Conservation (phyloP, 2,113 vertebrate genomes). For the Eurypyga helias region DNA sequence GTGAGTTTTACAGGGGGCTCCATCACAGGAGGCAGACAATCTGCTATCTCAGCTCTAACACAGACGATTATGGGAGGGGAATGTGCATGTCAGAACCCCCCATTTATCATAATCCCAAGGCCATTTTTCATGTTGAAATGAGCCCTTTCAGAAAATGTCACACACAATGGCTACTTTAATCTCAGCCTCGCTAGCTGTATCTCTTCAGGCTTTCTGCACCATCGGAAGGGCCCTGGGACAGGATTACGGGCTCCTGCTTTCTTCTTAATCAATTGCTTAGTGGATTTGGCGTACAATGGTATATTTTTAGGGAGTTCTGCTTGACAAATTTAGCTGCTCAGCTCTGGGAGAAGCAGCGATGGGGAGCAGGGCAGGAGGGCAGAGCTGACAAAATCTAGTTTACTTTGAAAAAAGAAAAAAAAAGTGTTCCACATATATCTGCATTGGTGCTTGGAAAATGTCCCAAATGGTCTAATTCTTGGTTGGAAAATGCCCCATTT, state of each 20-base stretch:
- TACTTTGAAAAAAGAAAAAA: neutral
- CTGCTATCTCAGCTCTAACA: conserved; percentile 52
- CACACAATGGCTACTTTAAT: conserved; percentile 82
- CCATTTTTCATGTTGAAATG: conserved; percentile 86
- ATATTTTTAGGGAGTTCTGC: conserved; percentile 3
- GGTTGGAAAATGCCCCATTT: neutral
- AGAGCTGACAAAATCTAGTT: neutral
- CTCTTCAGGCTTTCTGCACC: conserved; percentile 42
- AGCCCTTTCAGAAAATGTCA: conserved; percentile 81
- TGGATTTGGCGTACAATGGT: conserved; percentile 51
- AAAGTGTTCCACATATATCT: neutral
- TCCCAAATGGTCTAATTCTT: neutral
- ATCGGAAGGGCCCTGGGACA: conserved; percentile 44
- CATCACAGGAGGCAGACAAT: conserved; percentile 30
- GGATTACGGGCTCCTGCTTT: conserved; percentile 72
- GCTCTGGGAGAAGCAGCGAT: neutral
- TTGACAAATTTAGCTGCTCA: neutral
- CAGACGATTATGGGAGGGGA: conserved; percentile 67
- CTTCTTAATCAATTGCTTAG: conserved; percentile 55
- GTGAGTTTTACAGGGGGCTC: conserved; percentile 79
- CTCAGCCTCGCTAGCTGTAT: conserved; percentile 74
- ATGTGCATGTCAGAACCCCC: conserved; percentile 83
- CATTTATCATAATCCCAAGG: conserved; percentile 84
- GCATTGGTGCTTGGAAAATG: neutral
- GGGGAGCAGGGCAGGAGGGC: neutral